phyloP scores from a whole-genome alignment of 2,888 invertebrate species.

The Apotomis betuletana region DNA sequence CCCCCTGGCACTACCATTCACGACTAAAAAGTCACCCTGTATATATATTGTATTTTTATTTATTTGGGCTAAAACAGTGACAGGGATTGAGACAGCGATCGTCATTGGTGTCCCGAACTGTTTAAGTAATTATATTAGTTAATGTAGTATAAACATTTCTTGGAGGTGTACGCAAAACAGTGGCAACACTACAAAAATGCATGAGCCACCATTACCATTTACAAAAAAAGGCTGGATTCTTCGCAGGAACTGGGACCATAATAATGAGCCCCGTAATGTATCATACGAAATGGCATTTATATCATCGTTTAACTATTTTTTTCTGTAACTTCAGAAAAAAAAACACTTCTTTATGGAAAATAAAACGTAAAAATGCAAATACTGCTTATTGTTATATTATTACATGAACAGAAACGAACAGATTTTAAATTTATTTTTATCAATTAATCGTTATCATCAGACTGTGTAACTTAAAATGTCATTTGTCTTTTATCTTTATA shows the following conservation, averaged over 20 bases:
- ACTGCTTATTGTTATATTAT: too few relatives aligned
- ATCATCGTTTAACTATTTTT: neutral
- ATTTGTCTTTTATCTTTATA: too few relatives aligned
- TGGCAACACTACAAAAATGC: neutral
- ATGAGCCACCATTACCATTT: conserved; percentile 45
- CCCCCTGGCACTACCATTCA: too few relatives aligned
- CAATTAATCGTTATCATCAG: too few relatives aligned
- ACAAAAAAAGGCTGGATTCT: conserved; percentile 52
- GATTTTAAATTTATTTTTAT: too few relatives aligned
- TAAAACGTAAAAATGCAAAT: too few relatives aligned
- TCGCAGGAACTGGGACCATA: conserved; percentile 41
- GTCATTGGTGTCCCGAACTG: conserved; percentile 6
- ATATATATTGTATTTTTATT: neutral
- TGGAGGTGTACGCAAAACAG: conserved; percentile 11
- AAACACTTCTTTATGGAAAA: too few relatives aligned
- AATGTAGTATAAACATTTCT: neutral
- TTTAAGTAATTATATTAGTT: neutral
- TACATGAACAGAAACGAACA: too few relatives aligned
- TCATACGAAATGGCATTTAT: neutral
- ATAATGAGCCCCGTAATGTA: conserved; percentile 43
- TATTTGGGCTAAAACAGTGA: neutral
- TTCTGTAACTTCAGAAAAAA: too few relatives aligned
- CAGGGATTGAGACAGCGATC: neutral
- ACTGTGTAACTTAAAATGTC: too few relatives aligned
- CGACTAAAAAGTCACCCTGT: too few relatives aligned